Conservation (phyloP, 1,140 invertebrate genomes). For the Rhyacophila brunnea region DNA sequence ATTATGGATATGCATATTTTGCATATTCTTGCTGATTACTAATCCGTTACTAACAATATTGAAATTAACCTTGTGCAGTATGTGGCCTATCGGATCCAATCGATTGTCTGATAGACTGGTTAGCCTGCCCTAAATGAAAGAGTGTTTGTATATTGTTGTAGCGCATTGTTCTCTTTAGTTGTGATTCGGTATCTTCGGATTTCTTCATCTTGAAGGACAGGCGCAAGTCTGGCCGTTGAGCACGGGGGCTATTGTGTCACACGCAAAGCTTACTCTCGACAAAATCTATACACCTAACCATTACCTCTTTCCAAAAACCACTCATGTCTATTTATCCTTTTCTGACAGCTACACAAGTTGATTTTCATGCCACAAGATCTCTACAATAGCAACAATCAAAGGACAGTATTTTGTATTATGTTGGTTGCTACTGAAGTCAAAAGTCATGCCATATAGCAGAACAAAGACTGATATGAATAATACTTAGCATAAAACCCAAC, state of each 20-base stretch:
- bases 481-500: too few relatives aligned
- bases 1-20: too few relatives aligned
- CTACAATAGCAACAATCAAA: too few relatives aligned
- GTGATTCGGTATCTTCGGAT: constrained; percentile 14
- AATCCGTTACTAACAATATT: constrained; percentile 9
- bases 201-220: constrained; percentile 13
- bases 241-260: constrained; percentile 16
- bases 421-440: too few relatives aligned
- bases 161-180: constrained; percentile 6
- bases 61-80: constrained; percentile 29
- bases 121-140: constrained; percentile 45
- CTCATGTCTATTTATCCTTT: too few relatives aligned
- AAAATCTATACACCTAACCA: not conserved
- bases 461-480: too few relatives aligned
- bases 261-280: constrained; percentile 10
- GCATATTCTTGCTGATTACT: too few relatives aligned
- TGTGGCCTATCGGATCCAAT: constrained; percentile 35
- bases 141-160: constrained; percentile 5
- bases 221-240: constrained; percentile 9
- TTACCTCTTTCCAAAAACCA: too few relatives aligned
- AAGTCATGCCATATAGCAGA: too few relatives aligned
- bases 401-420: too few relatives aligned
- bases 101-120: constrained; percentile 40
- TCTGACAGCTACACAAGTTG: too few relatives aligned
- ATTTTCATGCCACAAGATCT: too few relatives aligned